Base-by-base conservation (phyloP, 2,797 vertebrate genomes). In the Chromis chromis region DNA sequence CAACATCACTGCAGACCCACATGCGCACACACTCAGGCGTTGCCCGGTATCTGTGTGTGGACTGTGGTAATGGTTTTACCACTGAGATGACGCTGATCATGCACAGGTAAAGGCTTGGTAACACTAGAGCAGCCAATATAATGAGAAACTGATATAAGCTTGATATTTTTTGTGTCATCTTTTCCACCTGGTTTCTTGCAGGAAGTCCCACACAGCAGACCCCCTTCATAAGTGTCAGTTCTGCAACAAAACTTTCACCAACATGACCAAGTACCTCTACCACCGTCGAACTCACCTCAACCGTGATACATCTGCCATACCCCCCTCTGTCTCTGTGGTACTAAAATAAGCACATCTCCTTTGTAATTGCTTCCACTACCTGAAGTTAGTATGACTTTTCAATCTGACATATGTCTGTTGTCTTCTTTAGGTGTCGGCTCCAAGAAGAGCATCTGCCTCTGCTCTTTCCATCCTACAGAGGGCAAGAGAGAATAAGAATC, bases 221-320 rank as follows among this genome's bases (percentile, higher is more conserved):
- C 97, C 96, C 0, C 78, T 97, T 24, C 97, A 98, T 82, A 96
- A 95, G 82, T 98, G 97, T 83, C 94, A 95, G 70, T 94, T 93
- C 89, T 98, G 97, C 39, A 94, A 95, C 83, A 97, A 97, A 89
- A 96, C 95, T 0, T 97, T 98, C 86, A 96, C 95, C 93, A 98
- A 97, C 84, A 97, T 97, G 96, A 97, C 97, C 76, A 97, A 98
- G 90, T 97, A 96, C 85, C 94, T 98, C 48, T 98, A 98, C 86
- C 97, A 98, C 81, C 95, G 97, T 0, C 95, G 96, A 10, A 96
- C 94, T 3, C 97, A 94, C 56, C 66, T 92, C 76, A 86, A 87
- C 85, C 65, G 81, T 9, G 84, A 93, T 22, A 22, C 85, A 16
- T 40, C 84, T 0, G 65, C 64, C 54, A 44, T 83, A 1, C 24